Evolutionary conservation across 2,888 invertebrate genomes (phyloP).

Genomic region (Tricholauxania praeusta): DNA sequence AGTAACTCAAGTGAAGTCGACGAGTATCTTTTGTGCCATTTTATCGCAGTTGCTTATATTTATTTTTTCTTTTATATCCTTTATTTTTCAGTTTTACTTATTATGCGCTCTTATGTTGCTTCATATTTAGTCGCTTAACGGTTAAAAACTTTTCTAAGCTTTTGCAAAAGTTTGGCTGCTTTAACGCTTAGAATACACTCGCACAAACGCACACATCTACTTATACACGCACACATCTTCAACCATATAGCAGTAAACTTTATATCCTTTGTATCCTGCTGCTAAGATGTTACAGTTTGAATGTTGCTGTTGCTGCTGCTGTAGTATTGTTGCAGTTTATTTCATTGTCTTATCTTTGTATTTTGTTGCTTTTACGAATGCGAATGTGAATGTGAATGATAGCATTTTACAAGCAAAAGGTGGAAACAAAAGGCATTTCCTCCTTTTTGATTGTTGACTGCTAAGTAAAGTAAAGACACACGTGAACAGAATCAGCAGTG

Average conservation of each 20-base stretch:
- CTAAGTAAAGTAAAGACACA: neutral
- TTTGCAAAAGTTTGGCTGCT: slow-evolving; percentile 13
- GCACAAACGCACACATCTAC: neutral
- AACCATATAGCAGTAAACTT: slow-evolving; percentile 15
- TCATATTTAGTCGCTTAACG: slow-evolving; percentile 26
- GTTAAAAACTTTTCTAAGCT: slow-evolving; percentile 17
- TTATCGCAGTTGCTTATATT: no score
- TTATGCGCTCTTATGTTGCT: neutral
- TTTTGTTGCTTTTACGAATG: neutral
- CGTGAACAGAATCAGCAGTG: no score
- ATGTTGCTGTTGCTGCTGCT: neutral
- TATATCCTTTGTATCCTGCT: slow-evolving; percentile 23
- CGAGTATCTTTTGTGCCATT: no score
- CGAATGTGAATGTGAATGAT: slow-evolving; percentile 10
- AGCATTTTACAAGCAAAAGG: slow-evolving; percentile 28
- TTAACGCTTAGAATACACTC: slow-evolving; percentile 8
- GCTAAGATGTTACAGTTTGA: slow-evolving; percentile 20
- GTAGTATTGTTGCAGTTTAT: neutral
- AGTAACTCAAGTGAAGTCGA: no score
- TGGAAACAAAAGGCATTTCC: slow-evolving; percentile 26
- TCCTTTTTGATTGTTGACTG: slow-evolving; percentile 20
- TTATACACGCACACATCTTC: neutral
- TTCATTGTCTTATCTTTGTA: slow-evolving; percentile 15
- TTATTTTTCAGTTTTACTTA: no score
- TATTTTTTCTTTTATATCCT: no score